Base-by-base conservation (phyloP, 1,140 invertebrate genomes). In the Helicorthomorpha holstii region DNA sequence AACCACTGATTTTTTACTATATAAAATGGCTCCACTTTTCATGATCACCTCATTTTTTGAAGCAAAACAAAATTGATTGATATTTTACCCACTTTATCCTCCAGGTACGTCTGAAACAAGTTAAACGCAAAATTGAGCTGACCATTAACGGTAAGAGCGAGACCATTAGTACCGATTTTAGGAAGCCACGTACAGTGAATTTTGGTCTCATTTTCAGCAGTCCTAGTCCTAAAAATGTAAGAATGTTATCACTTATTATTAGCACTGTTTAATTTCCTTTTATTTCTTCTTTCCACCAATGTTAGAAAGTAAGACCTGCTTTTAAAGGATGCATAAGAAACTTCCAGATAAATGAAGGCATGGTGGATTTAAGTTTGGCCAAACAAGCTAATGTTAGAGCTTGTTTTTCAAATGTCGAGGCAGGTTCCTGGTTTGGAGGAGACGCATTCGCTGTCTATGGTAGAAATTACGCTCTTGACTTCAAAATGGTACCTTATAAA, bases 321-420 rank as follows among this genome's bases (percentile, higher is more conserved):
- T 78, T 92, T 49, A 81, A 82, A 57, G 89, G 89, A 0, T 94
- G 89, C 62, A 75, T 93, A 3, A 72, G 80, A 52, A 75, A 80
- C 27, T 69, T 92, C 42, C 69, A 70, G 45, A 72, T 94, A 1
- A 86, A 89, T 66, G 78, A 78, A 3, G 75, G 78, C 49, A 69
- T 73, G 22, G 78, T 83, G 61, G 84, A 86, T 66, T 73, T 91
- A 60, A 77, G 83, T 23, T 75, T 79, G 2, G 64, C 65, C 12
- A 63, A 64, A 50, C 76, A 80, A 44, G 77, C 77, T 50, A 77
- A 81, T 55, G 82, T 92, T 10, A 83, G 85, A 0, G 83, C 86
- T 59, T 95, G 90, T 67, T 92, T 91, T 61, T 79, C 82, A 0
- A 77, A 76, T 41, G 81, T 93, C 2, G 86, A 93, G 64, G 73